A percentile compares a stretch with the other conserved stretches of the same genome.
These are phyloP conservation scores for Plecturocebus donacophilus DNA, from an alignment of 2,113 vertebrate genomes.

Conservation along the genomic window DNA sequence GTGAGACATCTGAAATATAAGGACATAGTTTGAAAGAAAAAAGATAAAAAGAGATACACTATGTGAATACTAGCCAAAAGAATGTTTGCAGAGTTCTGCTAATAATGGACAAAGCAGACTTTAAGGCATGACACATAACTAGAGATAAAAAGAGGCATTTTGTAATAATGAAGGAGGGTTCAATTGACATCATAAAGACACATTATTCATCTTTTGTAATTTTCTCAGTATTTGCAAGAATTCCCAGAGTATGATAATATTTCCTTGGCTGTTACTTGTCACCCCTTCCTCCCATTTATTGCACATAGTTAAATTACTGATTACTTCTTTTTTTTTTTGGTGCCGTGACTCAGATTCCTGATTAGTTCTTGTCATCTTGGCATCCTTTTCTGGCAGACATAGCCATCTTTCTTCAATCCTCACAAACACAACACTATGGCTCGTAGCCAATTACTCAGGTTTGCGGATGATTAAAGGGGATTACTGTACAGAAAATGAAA, in stretches of 20 bases:
- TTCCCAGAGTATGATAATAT: background rate
- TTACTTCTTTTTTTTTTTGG: background rate
- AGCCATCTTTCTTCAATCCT: background rate
- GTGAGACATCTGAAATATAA: background rate
- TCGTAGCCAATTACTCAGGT: background rate
- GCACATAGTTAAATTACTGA: background rate
- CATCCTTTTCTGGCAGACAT: background rate
- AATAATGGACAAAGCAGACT: background rate
- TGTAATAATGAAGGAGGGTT: background rate
- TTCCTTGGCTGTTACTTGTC: background rate
- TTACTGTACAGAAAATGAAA: background rate
- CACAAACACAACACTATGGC: background rate
- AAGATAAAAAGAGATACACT: background rate
- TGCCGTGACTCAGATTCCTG: too few species aligned
- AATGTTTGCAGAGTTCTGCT: background rate
- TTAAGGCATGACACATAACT: background rate
- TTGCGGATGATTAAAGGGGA: background rate
- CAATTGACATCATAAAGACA: background rate
- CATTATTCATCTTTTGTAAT: background rate
- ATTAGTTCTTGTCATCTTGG: background rate
- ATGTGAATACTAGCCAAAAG: background rate
- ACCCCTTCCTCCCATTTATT: background rate
- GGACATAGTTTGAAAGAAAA: too few species aligned
- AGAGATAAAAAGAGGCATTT: background rate
- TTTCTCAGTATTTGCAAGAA: background rate